phyloP scores from a whole-genome alignment of 2,113 vertebrate species.

The Heptranchias perlo region DNA sequence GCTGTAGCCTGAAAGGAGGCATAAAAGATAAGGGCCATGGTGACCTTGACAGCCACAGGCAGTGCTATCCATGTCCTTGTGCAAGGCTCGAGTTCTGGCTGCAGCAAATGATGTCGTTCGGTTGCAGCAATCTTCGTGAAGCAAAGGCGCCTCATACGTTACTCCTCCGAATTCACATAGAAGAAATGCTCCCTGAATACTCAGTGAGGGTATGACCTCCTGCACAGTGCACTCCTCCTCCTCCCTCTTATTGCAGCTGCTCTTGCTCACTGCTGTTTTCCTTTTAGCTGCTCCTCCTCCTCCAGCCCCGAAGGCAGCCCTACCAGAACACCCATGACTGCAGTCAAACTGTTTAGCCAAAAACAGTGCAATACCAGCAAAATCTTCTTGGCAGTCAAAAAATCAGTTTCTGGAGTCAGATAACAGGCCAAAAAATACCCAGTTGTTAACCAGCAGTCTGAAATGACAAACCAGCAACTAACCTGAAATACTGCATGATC shows the following conservation, averaged over 20 bases:
- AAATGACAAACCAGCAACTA: background rate
- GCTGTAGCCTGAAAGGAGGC: background rate
- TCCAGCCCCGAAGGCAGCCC: background rate
- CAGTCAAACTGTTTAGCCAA: background rate
- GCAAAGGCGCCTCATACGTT: background rate
- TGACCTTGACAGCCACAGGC: background rate
- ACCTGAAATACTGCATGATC: background rate
- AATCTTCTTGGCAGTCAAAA: background rate
- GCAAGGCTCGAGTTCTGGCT: background rate
- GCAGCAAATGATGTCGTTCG: background rate
- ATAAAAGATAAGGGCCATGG: background rate
- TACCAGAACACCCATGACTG: too few species aligned
- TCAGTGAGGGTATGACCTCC: background rate
- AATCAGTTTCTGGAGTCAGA: background rate
- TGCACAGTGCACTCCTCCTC: background rate
- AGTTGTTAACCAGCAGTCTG: too few species aligned
- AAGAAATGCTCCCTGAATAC: background rate
- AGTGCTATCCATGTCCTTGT: background rate
- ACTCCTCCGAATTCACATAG: background rate
- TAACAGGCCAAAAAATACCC: too few species aligned
- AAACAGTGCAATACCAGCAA: background rate
- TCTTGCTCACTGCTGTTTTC: background rate
- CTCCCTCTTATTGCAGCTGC: background rate
- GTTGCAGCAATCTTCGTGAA: background rate
- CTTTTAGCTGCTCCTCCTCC: background rate